Percentiles rank a stretch among this genome's conserved stretches.
Evolutionary conservation across 2,888 invertebrate species (phyloP).

Genomic region (Himalopsyche kuldschensis): DNA sequence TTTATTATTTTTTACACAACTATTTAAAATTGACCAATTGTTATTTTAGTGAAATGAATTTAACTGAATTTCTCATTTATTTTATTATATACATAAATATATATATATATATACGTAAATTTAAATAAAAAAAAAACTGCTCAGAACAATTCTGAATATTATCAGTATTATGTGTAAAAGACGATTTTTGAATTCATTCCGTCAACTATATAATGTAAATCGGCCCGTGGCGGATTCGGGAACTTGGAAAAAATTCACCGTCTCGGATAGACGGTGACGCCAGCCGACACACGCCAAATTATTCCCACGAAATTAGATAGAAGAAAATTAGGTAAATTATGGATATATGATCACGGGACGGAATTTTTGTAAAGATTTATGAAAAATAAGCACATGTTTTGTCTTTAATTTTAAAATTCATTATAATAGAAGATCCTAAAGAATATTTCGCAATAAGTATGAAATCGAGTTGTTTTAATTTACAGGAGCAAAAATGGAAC

Average conservation of each 20-base stretch:
- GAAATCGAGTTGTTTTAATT: too few species aligned
- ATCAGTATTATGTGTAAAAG: background rate
- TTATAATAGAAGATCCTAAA: too few species aligned
- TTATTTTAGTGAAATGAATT: too few species aligned
- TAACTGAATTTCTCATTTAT: background rate
- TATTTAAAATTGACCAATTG: background rate
- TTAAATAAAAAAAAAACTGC: background rate
- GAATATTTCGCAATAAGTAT: too few species aligned
- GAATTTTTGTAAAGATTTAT: too few species aligned
- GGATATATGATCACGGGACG: too few species aligned
- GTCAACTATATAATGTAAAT: too few species aligned
- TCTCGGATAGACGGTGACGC: background rate
- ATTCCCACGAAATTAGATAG: background rate
- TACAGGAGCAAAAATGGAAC: too few species aligned
- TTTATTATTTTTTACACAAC: background rate
- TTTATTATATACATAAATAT: background rate
- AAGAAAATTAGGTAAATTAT: background rate
- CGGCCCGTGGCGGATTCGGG: too few species aligned
- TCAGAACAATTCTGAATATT: background rate
- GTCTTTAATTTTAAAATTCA: too few species aligned
- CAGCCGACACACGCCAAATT: background rate
- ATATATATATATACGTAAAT: too few species aligned
- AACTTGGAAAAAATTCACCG: background rate
- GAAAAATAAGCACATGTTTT: too few species aligned
- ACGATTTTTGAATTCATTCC: background rate